A percentile compares a stretch with the other conserved stretches of the same genome.
Conservation (phyloP, 2,888 invertebrate species). For the Phalangium opilio region DNA sequence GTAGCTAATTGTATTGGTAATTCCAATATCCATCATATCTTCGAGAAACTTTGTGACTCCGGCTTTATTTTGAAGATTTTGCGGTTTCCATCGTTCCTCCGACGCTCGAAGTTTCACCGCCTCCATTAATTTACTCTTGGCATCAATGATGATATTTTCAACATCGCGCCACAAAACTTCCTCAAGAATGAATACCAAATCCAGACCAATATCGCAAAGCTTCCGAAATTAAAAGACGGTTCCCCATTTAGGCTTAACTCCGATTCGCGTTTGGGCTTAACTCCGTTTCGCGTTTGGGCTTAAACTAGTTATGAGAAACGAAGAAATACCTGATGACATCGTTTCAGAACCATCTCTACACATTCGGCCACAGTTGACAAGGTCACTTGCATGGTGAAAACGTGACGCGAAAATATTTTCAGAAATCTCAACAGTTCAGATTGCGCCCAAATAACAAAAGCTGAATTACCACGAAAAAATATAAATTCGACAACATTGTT, state of each 20-base stretch:
- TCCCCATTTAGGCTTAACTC: no score
- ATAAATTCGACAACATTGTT: no score
- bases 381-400: conserved; percentile 75
- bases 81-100: conserved; percentile 73
- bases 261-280: no score
- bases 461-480: conserved; percentile 30
- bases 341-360: conserved; percentile 50
- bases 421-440: conserved; percentile 32
- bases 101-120: conserved; percentile 50
- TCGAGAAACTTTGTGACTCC: conserved; percentile 50
- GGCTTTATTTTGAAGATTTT: conserved; percentile 55
- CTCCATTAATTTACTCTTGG: conserved; percentile 64
- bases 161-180: conserved; percentile 62
- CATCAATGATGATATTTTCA: conserved; percentile 55
- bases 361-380: conserved; percentile 47
- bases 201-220: conserved; percentile 53
- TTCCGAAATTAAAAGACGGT: no score
- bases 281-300: no score
- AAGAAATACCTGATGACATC: conserved; percentile 45
- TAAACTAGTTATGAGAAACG: not conserved
- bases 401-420: conserved; percentile 40
- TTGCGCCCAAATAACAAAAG: conserved; percentile 80
- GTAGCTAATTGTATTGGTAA: conserved; percentile 46
- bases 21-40: conserved; percentile 52
- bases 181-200: conserved; percentile 79